These are phyloP conservation scores for Bembecia ichneumoniformis DNA, from an alignment of 2,888 invertebrate species.

Conservation along the genomic window DNA sequence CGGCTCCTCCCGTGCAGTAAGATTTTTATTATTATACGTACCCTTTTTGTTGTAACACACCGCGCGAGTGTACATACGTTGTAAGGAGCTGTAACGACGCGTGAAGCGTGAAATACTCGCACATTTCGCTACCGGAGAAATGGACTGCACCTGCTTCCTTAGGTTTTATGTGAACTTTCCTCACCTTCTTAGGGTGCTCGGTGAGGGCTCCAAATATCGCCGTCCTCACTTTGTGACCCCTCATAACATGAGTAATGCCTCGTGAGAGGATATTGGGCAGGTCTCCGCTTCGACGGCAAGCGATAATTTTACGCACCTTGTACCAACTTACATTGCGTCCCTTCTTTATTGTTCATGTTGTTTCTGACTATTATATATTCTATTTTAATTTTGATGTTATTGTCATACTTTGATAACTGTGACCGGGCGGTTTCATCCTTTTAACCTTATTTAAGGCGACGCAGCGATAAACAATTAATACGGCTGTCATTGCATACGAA, in stretches of 20 bases:
- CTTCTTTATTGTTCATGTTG: too few relatives aligned
- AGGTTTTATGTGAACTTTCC: slow-evolving; percentile 69
- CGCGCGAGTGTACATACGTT: slow-evolving; percentile 32
- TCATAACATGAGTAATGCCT: slow-evolving; percentile 67
- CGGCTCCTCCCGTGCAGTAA: slow-evolving; percentile 39
- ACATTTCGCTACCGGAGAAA: slow-evolving; percentile 63
- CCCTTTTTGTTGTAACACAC: slow-evolving; percentile 50
- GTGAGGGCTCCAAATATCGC: slow-evolving; percentile 66
- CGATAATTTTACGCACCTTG: slow-evolving; percentile 1
- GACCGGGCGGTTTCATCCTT: too few relatives aligned
- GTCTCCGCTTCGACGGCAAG: slow-evolving; percentile 31
- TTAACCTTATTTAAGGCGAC: too few relatives aligned
- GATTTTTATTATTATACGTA: slow-evolving; percentile 64
- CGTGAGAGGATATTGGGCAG: slow-evolving; percentile 65
- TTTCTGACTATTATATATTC: too few relatives aligned
- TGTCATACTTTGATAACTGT: too few relatives aligned
- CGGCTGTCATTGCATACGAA: too few relatives aligned
- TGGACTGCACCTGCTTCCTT: slow-evolving; percentile 71
- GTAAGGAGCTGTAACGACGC: slow-evolving; percentile 55
- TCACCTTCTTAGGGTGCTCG: slow-evolving; percentile 61
- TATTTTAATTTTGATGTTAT: too few relatives aligned
- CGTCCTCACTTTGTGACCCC: slow-evolving; percentile 69
- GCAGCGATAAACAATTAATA: too few relatives aligned
- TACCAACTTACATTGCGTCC: background rate
- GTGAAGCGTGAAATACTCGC: slow-evolving; percentile 65